These are phyloP conservation scores for Monoplex corrugatus DNA, from an alignment of 2,888 invertebrate genomes.

Conservation along the genomic window DNA sequence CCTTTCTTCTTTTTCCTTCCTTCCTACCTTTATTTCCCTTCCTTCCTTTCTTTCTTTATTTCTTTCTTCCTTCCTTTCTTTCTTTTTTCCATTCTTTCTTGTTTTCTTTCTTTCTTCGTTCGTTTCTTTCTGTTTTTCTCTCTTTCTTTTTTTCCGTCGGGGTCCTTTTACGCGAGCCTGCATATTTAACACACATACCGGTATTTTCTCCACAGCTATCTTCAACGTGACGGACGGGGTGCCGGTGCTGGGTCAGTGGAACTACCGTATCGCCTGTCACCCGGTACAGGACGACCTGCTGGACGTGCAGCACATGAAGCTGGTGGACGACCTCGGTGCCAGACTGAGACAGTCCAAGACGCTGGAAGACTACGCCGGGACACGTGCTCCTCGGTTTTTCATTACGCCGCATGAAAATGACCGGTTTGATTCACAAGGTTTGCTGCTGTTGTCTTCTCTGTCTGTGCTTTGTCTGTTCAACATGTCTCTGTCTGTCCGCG, in stretches of 20 bases:
- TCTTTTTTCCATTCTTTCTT: background rate
- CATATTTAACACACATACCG: too few relatives aligned
- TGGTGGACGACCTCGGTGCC: slow-evolving; percentile 30
- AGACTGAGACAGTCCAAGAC: background rate
- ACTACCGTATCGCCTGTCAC: slow-evolving; percentile 68
- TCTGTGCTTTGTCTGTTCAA: background rate
- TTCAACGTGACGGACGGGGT: slow-evolving; percentile 58
- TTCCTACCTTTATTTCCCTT: too few relatives aligned
- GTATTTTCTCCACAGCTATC: slow-evolving; percentile 52
- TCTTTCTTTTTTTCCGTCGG: too few relatives aligned
- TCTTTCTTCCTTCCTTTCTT: background rate
- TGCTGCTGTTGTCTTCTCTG: too few relatives aligned
- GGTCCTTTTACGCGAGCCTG: too few relatives aligned
- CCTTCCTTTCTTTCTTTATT: too few relatives aligned
- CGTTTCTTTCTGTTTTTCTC: too few relatives aligned
- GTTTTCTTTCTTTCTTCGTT: background rate
- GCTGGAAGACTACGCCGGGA: background rate
- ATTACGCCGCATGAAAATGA: background rate
- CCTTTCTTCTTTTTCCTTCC: too few relatives aligned
- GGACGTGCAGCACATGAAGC: background rate
- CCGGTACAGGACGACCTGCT: slow-evolving; percentile 52
- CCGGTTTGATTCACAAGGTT: background rate
- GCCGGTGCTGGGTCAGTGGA: slow-evolving; percentile 63
- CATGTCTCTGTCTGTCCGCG: too few relatives aligned
- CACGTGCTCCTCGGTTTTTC: slow-evolving; percentile 14